Evolutionary conservation across 1,140 invertebrate species (phyloP).

Genomic region (Apis dorsata): DNA sequence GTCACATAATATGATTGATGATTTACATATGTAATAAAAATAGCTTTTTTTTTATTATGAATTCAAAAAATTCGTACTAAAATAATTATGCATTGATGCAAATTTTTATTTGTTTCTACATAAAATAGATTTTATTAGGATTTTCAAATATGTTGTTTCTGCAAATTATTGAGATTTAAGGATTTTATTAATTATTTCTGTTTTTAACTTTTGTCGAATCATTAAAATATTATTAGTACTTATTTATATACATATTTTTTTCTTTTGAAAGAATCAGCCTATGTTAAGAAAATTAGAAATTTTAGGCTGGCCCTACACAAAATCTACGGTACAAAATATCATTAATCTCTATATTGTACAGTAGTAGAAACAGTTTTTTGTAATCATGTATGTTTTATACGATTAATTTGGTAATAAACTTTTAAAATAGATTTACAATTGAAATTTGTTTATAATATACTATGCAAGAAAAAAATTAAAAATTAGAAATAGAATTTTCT

Average conservation of each 20-base stretch:
- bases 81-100: constrained; percentile 8
- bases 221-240: constrained; percentile 62
- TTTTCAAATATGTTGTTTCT: neutral
- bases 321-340: constrained; percentile 71
- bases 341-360: constrained; percentile 71
- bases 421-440: constrained; percentile 52
- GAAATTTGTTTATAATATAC: neutral
- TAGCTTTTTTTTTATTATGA: constrained; percentile 2
- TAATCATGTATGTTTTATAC: constrained; percentile 77
- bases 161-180: neutral
- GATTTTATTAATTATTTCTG: constrained; percentile 25
- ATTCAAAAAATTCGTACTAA: neutral
- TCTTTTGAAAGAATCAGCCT: constrained; percentile 51
- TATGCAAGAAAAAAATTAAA: neutral
- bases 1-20: constrained; percentile 7
- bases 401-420: constrained; percentile 77
- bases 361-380: constrained; percentile 69
- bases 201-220: constrained; percentile 46
- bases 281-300: constrained; percentile 48
- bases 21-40: constrained; percentile 15
- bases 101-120: constrained; percentile 14
- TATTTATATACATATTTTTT: constrained; percentile 50
- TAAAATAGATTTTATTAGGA: constrained; percentile 11
- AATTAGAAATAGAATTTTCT: neutral
- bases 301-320: constrained; percentile 73